Conservation (phyloP, 2,888 invertebrate genomes). For the Drosophila flavopinicola region DNA sequence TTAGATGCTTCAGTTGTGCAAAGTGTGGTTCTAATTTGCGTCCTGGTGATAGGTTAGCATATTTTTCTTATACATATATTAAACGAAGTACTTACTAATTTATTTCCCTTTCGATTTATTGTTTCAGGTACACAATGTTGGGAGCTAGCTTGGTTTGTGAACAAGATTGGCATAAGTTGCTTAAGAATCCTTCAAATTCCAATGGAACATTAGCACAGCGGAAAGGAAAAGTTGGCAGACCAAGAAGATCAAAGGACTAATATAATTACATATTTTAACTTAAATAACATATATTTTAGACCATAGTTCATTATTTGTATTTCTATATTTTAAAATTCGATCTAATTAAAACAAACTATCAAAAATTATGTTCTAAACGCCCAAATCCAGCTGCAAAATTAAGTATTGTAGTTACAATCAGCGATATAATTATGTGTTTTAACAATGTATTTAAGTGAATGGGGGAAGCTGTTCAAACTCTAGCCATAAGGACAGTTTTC, state of each 20-base stretch:
- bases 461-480: too few relatives aligned
- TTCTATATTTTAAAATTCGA: conserved; percentile 73
- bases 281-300: conserved; percentile 70
- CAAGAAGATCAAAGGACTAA: conserved; percentile 95
- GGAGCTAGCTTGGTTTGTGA: conserved; percentile 96
- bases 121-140: conserved; percentile 92
- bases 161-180: conserved; percentile 97
- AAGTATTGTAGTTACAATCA: not conserved
- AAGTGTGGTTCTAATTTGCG: conserved; percentile 95
- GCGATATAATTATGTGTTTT: not conserved
- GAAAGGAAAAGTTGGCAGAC: conserved; percentile 94
- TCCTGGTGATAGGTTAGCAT: conserved; percentile 92
- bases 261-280: conserved; percentile 62
- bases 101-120: not conserved
- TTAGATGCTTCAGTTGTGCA: conserved; percentile 97
- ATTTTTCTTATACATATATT: not conserved
- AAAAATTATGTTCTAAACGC: conserved; percentile 18
- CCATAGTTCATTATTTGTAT: conserved; percentile 74
- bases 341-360: conserved; percentile 72
- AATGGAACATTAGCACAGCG: conserved; percentile 89
- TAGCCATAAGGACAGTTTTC: too few relatives aligned
- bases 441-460: too few relatives aligned
- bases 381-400: not conserved
- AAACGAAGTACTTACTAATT: not conserved
- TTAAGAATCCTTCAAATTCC: conserved; percentile 88